A percentile compares a stretch with the other conserved stretches of the same genome.
phyloP scores from a whole-genome alignment of 1,140 invertebrate genomes.

The Leptinotarsa defecta region DNA sequence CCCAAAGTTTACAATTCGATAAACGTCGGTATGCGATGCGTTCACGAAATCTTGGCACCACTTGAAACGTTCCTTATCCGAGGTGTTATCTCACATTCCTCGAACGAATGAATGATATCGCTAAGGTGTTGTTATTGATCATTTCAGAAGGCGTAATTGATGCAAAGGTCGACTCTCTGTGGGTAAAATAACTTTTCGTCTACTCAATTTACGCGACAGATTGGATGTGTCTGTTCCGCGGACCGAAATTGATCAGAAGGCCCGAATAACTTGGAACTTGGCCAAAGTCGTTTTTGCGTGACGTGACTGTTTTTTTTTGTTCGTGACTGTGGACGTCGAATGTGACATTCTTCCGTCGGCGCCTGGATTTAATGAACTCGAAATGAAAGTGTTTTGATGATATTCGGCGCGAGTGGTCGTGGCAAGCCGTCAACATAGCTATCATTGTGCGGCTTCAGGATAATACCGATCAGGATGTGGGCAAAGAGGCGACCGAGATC shows the following conservation, averaged over 20 bases:
- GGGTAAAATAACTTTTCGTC: not conserved
- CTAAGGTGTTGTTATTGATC: no score
- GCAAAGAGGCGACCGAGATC: slow-evolving; percentile 46
- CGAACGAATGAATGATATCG: no score
- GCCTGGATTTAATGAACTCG: not conserved
- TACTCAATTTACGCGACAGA: not conserved
- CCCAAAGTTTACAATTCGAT: no score
- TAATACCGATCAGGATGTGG: slow-evolving; percentile 47
- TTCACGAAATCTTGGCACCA: no score
- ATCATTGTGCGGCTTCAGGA: slow-evolving; percentile 56
- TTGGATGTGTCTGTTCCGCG: not conserved
- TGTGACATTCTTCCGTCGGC: slow-evolving; percentile 1
- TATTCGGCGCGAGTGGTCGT: slow-evolving; percentile 3
- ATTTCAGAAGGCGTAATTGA: no score
- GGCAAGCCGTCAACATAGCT: slow-evolving; percentile 50
- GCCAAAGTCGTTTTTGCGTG: not conserved
- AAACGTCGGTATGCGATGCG: no score
- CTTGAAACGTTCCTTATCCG: no score
- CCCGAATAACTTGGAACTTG: not conserved
- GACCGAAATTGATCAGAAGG: not conserved
- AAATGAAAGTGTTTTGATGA: not conserved
- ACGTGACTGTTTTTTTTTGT: not conserved
- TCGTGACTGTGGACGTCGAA: not conserved
- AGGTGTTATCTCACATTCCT: no score
- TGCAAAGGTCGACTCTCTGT: no score